A percentile compares a stretch with the other conserved stretches of the same genome.
Conservation (phyloP, 30 jellyfish, hydroid and myxozoan genomes). For the Rhopilema esculentum region DNA sequence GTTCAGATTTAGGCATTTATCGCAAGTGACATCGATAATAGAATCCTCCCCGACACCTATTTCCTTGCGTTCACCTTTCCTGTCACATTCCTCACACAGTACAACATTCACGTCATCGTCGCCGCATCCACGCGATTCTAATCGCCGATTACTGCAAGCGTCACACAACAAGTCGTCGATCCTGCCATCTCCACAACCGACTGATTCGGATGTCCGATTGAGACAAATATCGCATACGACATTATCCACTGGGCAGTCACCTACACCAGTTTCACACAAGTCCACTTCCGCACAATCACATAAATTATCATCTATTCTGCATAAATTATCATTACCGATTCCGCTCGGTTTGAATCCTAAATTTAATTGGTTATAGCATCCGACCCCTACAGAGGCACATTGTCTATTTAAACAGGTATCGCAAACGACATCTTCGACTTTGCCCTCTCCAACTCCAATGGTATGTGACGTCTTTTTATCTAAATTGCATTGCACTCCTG, state of each 20-base stretch:
- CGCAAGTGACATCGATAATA: slow-evolving; percentile 56
- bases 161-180: slow-evolving; percentile 47
- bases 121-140: slow-evolving; percentile 79
- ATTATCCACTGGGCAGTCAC: slow-evolving; percentile 53
- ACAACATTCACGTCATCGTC: slow-evolving; percentile 73
- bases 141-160: slow-evolving; percentile 13
- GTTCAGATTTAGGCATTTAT: slow-evolving; percentile 24
- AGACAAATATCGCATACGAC: slow-evolving; percentile 81
- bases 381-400: slow-evolving; percentile 69
- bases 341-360: background rate
- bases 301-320: slow-evolving; percentile 80
- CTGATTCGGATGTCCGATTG: slow-evolving; percentile 30
- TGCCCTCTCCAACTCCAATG: slow-evolving; percentile 80
- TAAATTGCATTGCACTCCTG: slow-evolving; percentile 27
- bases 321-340: slow-evolving; percentile 20
- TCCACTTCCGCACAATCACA: slow-evolving; percentile 80
- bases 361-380: slow-evolving; percentile 45
- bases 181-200: slow-evolving; percentile 70
- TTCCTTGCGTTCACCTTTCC: slow-evolving; percentile 16
- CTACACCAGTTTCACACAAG: slow-evolving; percentile 50
- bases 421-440: slow-evolving; percentile 63
- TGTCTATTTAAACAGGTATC: slow-evolving; percentile 63
- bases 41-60: slow-evolving; percentile 80
- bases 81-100: slow-evolving; percentile 70
- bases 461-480: slow-evolving; percentile 46